Evolutionary conservation across 2,888 invertebrate genomes (phyloP).

Genomic region (Pheosia tremula): DNA sequence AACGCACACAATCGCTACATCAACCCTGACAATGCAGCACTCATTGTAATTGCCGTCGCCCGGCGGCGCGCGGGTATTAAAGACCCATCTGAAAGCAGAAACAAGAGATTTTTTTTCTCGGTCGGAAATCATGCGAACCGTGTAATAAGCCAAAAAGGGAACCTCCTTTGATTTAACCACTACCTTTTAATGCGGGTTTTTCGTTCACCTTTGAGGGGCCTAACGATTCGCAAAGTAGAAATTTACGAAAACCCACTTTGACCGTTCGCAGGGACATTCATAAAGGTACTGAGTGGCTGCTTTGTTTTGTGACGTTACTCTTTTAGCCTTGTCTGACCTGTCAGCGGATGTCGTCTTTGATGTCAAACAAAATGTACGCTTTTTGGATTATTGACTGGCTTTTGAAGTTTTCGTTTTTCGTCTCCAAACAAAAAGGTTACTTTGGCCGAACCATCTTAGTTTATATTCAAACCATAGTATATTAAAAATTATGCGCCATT

Average conservation of each 20-base stretch:
- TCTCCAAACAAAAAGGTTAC: not conserved
- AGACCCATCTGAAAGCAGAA: constrained; percentile 24
- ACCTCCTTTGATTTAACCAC: constrained; percentile 64
- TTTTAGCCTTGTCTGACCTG: constrained; percentile 26
- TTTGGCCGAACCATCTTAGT: not conserved
- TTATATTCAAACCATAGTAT: not conserved
- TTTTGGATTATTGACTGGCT: constrained; percentile 30
- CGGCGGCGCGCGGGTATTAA: constrained; percentile 41
- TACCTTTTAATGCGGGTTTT: constrained; percentile 64
- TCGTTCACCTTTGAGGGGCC: constrained; percentile 66
- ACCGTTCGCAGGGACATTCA: constrained; percentile 46
- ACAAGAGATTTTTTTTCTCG: constrained; percentile 47
- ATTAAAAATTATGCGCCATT: not conserved
- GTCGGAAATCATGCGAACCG: constrained; percentile 49
- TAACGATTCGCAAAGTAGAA: constrained; percentile 60
- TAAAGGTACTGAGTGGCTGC: constrained; percentile 51
- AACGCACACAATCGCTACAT: constrained; percentile 24
- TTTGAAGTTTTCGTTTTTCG: constrained; percentile 19
- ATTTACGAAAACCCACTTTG: constrained; percentile 50
- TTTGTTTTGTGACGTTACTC: constrained; percentile 41
- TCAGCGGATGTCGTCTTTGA: constrained; percentile 29
- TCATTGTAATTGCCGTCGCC: constrained; percentile 59
- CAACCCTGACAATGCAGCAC: constrained; percentile 51
- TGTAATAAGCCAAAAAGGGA: constrained; percentile 76
- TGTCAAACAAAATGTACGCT: constrained; percentile 33